Conservation (phyloP, 2,797 vertebrate genomes). For the Erpetoichthys calabaricus region DNA sequence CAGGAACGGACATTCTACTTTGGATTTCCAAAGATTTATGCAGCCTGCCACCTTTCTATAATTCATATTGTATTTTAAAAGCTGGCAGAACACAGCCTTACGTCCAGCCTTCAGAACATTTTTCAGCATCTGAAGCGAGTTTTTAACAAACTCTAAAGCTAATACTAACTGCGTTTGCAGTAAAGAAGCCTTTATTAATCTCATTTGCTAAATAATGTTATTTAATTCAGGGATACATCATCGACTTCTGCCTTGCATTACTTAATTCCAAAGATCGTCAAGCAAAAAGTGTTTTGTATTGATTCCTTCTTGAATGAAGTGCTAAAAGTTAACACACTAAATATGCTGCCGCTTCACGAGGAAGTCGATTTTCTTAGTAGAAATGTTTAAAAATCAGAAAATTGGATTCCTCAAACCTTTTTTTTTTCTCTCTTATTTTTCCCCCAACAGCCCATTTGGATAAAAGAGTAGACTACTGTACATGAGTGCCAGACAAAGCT, state of each 20-base stretch:
- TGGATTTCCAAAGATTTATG: conserved; percentile 30
- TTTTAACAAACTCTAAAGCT: conserved; percentile 20
- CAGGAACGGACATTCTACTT: conserved; percentile 27
- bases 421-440: too few species aligned
- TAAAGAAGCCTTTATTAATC: neutral
- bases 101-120: neutral
- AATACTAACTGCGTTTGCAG: neutral
- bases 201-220: neutral
- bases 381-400: too few species aligned
- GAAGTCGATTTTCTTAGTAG: too few species aligned
- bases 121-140: conserved; percentile 15
- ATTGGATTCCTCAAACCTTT: too few species aligned
- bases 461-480: too few species aligned
- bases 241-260: neutral
- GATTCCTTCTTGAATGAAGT: neutral
- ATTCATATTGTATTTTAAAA: conserved; percentile 23
- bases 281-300: neutral
- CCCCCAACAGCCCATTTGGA: too few species aligned
- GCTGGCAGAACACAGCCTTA: neutral
- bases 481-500: too few species aligned
- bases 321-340: neutral
- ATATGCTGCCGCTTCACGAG: too few species aligned
- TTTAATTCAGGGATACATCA: neutral
- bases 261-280: neutral
- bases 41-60: conserved; percentile 28